Conservation (phyloP, 2,797 vertebrate genomes). For the Phoxinus dragarum region DNA sequence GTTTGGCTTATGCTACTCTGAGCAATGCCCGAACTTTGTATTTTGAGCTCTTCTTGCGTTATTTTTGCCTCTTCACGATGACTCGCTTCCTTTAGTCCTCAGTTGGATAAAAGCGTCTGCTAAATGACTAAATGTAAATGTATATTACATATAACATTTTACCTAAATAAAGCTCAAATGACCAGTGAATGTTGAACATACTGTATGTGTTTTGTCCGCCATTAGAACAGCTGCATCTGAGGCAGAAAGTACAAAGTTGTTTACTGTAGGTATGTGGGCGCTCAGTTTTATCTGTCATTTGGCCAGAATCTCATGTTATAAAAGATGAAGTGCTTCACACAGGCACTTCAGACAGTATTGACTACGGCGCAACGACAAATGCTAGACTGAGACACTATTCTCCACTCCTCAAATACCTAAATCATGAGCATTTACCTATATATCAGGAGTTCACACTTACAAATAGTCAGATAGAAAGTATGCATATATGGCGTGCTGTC, state of each 20-base stretch:
- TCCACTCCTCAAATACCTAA: background rate
- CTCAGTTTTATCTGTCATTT: background rate
- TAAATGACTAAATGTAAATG: no score
- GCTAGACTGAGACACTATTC: no score
- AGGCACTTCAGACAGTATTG: no score
- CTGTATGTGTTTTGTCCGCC: background rate
- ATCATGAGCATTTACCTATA: background rate
- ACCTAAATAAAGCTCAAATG: background rate
- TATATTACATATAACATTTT: background rate
- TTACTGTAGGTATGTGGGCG: background rate
- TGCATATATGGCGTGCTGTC: background rate
- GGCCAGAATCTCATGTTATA: background rate
- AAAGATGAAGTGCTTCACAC: background rate
- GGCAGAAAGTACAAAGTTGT: background rate
- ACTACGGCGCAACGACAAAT: no score
- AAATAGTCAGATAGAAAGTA: background rate
- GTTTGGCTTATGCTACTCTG: no score
- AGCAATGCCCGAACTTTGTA: no score
- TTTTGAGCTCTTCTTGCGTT: no score
- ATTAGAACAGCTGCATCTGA: background rate
- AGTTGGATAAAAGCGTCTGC: no score
- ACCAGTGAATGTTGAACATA: background rate
- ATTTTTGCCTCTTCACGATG: no score
- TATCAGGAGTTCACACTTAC: background rate
- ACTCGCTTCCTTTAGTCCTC: no score